Percentiles rank a stretch among this genome's conserved stretches.
Conservation (phyloP, 2,797 vertebrate species). For the Muscicapa striata region DNA sequence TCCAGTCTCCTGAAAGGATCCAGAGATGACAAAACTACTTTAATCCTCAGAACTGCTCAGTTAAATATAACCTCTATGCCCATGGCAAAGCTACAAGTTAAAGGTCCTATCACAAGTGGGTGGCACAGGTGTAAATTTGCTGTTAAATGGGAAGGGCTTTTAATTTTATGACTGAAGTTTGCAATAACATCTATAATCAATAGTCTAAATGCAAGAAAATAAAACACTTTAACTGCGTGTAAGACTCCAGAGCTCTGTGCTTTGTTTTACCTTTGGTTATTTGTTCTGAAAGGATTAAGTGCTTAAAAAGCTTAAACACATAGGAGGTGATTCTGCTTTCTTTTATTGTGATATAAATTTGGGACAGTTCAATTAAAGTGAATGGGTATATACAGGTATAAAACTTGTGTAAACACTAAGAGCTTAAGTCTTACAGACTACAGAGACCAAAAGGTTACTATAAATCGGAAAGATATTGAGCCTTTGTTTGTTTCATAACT, state of each 20-base stretch:
- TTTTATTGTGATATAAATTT: slow-evolving; percentile 62
- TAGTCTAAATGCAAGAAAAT: slow-evolving; percentile 69
- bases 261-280: slow-evolving; percentile 55
- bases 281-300: slow-evolving; percentile 16
- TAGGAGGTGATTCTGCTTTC: slow-evolving; percentile 1
- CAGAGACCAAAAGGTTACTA: slow-evolving; percentile 11
- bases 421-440: background rate
- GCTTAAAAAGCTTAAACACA: slow-evolving; percentile 32
- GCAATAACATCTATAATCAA: slow-evolving; percentile 67
- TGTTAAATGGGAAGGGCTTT: slow-evolving; percentile 49
- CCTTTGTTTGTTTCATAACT: slow-evolving; percentile 29
- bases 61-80: background rate
- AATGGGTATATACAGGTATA: slow-evolving; percentile 10
- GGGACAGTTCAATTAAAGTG: slow-evolving; percentile 41
- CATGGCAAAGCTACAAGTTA: background rate
- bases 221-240: slow-evolving; percentile 40
- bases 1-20: background rate
- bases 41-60: background rate
- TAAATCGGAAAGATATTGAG: background rate
- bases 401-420: background rate
- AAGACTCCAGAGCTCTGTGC: slow-evolving; percentile 17
- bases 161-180: slow-evolving; percentile 58
- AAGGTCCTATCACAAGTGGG: background rate
- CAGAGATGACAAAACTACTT: background rate
- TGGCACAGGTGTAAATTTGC: slow-evolving; percentile 13